These are phyloP conservation scores for Enteromius mattozi DNA, from an alignment of 2,797 vertebrate species.

Conservation along the genomic window DNA sequence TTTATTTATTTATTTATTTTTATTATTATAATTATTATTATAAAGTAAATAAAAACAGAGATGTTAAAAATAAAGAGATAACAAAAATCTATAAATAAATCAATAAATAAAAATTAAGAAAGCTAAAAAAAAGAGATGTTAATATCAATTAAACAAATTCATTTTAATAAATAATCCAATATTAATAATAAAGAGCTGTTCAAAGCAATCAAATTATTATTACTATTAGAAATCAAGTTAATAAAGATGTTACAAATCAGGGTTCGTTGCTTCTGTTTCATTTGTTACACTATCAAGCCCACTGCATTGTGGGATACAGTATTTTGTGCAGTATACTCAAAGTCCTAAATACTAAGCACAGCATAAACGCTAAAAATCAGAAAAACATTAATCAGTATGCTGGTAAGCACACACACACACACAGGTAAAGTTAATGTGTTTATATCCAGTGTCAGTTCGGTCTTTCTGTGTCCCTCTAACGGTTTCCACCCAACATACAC, in stretches of 20 bases:
- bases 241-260: background rate
- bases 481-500: conserved; percentile 68
- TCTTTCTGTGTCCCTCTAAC: conserved; percentile 72
- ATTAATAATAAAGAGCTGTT: background rate
- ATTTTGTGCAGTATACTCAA: background rate
- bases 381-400: conserved; percentile 13
- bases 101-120: background rate
- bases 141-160: background rate
- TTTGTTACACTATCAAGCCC: background rate
- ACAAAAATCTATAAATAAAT: background rate
- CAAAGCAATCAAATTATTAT: background rate
- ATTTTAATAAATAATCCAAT: background rate
- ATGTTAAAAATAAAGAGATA: background rate
- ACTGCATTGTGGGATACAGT: background rate
- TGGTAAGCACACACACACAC: conserved; percentile 56
- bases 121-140: background rate
- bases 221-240: background rate
- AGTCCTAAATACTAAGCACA: background rate
- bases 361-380: background rate
- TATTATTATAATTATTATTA: no score
- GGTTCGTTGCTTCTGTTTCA: background rate
- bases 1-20: no score
- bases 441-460: conserved; percentile 78
- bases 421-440: conserved; percentile 73
- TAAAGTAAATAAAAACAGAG: no score